Evolutionary conservation across 2,888 invertebrate species (phyloP).

Genomic region (Drosophila nr. perissopoda): DNA sequence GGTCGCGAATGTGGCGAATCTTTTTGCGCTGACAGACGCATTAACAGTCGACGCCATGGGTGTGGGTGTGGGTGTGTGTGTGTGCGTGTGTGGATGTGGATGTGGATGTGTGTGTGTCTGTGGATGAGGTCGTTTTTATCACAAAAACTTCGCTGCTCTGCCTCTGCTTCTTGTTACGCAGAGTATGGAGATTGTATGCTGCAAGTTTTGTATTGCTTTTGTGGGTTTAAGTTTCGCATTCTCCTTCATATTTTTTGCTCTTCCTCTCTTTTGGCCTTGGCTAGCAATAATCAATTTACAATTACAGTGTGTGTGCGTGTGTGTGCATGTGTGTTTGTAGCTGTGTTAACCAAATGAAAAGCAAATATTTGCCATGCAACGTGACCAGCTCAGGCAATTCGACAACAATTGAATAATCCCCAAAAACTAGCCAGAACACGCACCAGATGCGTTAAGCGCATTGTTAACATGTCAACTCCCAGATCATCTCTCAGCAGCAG

Average conservation of each 20-base stretch:
- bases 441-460: slow-evolving; percentile 22
- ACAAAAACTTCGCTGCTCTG: slow-evolving; percentile 12
- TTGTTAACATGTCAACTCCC: slow-evolving; percentile 50
- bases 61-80: slow-evolving; percentile 19
- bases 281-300: slow-evolving; percentile 71
- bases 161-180: slow-evolving; percentile 1
- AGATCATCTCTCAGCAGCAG: slow-evolving; percentile 28
- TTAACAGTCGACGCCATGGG: slow-evolving; percentile 48
- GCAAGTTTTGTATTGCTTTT: slow-evolving; percentile 25
- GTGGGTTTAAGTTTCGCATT: slow-evolving; percentile 13
- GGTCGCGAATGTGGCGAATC: slow-evolving; percentile 68
- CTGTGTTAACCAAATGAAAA: slow-evolving; percentile 68
- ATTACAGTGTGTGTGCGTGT: slow-evolving; percentile 28
- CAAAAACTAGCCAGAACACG: slow-evolving; percentile 37
- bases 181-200: slow-evolving; percentile 27
- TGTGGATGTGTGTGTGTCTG: neutral
- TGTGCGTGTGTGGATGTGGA: neutral
- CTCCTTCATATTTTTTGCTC: slow-evolving; percentile 4
- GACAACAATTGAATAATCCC: slow-evolving; percentile 42
- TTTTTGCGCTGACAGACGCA: slow-evolving; percentile 64
- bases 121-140: slow-evolving; percentile 5
- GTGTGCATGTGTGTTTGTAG: slow-evolving; percentile 5
- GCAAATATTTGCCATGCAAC: slow-evolving; percentile 73
- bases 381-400: slow-evolving; percentile 45
- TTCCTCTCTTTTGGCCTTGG: slow-evolving; percentile 13